Evolutionary conservation across 2,888 invertebrate genomes (phyloP), one percentile per base, ranked within the genome.

Genomic region (Aphodius sticticus): DNA sequence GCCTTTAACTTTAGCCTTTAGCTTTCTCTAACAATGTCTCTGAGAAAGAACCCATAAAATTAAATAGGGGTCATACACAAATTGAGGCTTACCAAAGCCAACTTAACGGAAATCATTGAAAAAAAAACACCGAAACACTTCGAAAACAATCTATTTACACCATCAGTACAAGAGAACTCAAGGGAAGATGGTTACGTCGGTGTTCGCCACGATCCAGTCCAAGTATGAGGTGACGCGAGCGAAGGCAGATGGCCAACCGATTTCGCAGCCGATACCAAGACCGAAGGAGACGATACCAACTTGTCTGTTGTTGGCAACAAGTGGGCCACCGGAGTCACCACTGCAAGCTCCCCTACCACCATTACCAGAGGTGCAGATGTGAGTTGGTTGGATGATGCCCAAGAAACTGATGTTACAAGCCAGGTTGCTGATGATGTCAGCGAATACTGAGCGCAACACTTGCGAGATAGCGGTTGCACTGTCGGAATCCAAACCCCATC

Each of bases 341-440:
- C 89, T 90, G 82, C 92, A 92, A 4, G 91, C 90, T 0, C 91
- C 90, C 15, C 87, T 88, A 0, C 88, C 87, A 0, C 87, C 86
- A 0, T 83, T 79, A 0, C 91, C 91, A 16, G 87, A 86, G 36
- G 90, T 90, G 82, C 92, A 92, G 9, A 92, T 83, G 82, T 92
- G 90, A 76, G 88, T 89, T 6, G 84, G 85, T 26, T 89, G 87
- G 35, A 92, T 87, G 0, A 84, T 79, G 3, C 90, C 86, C 0
- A 88, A 85, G 83, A 89, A 91, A 77, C 87, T 87, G 4, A 84
- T 84, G 83, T 90, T 90, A 83, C 92, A 92, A 16, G 69, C 26
- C 70, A 78, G 16, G 69, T 79, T 79, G 53, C 70, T 15, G 35
- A 81, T 81, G 12, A 81, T 69, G 16, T 78, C 69, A 38, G 38